These are phyloP conservation scores for Lithobates pipiens DNA, from an alignment of 2,797 vertebrate genomes.

Conservation along the genomic window DNA sequence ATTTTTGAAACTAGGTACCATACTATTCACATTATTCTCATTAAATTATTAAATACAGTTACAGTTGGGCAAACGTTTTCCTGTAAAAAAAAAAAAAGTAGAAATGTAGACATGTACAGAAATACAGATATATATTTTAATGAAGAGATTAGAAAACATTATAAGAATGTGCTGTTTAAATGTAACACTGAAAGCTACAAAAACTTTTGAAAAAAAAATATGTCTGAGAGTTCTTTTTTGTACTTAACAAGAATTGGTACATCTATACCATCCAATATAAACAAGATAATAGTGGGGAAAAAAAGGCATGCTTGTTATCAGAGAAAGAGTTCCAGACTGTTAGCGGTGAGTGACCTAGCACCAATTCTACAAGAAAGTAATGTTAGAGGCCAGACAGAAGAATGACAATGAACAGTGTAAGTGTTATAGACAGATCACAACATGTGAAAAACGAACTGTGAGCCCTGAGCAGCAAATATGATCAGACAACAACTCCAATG, in stretches of 20 bases:
- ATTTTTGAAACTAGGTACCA: no score
- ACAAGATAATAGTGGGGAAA: neutral
- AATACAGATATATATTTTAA: no score
- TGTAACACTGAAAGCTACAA: neutral
- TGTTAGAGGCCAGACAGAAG: neutral
- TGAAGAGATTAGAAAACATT: neutral
- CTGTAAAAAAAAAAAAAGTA: no score
- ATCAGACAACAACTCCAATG: neutral
- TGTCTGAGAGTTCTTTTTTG: neutral
- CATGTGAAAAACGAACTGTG: neutral
- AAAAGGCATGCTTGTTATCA: neutral
- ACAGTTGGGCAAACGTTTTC: no score
- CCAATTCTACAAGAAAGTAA: conserved; percentile 9
- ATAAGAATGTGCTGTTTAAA: neutral
- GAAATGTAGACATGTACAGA: no score
- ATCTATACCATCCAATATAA: neutral
- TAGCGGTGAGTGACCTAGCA: neutral
- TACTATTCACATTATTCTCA: no score
- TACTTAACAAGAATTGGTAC: neutral
- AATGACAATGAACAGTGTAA: neutral
- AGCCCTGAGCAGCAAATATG: neutral
- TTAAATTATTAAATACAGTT: no score
- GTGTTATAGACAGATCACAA: neutral
- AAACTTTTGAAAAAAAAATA: neutral
- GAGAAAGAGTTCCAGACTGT: neutral